Evolutionary conservation across 2,113 vertebrate species (phyloP).

Genomic region (Lepus timidus): DNA sequence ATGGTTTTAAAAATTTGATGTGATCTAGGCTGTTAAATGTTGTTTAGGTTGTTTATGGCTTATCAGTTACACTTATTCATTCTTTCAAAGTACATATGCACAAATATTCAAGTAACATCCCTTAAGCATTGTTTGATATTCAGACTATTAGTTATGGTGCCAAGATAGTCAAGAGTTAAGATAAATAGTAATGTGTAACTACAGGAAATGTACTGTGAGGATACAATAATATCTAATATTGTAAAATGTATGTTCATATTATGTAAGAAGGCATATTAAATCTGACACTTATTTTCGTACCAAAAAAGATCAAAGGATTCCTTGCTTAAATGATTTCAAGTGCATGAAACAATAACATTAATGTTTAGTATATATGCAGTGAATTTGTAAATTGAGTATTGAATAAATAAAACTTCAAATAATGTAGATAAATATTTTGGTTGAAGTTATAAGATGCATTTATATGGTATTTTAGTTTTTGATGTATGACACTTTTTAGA

Average conservation of each 20-base stretch:
- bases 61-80: neutral
- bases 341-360: neutral
- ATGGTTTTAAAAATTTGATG: neutral
- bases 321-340: neutral
- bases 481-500: neutral
- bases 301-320: neutral
- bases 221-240: neutral
- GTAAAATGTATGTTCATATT: neutral
- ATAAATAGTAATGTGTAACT: neutral
- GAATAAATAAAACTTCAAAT: neutral
- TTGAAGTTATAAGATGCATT: neutral
- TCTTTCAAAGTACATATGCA: neutral
- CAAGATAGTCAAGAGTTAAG: neutral
- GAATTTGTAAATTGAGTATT: neutral
- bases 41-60: neutral
- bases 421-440: neutral
- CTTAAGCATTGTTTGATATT: neutral
- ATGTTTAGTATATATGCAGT: neutral
- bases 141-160: neutral
- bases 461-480: neutral
- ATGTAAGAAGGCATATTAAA: neutral
- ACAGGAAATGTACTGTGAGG: neutral
- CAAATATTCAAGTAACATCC: neutral
- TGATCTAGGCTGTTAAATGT: neutral
- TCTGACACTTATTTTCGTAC: neutral